Evolutionary conservation across 2,113 vertebrate genomes (phyloP), one percentile per base, ranked within the genome.

Genomic region (Albula goreensis): DNA sequence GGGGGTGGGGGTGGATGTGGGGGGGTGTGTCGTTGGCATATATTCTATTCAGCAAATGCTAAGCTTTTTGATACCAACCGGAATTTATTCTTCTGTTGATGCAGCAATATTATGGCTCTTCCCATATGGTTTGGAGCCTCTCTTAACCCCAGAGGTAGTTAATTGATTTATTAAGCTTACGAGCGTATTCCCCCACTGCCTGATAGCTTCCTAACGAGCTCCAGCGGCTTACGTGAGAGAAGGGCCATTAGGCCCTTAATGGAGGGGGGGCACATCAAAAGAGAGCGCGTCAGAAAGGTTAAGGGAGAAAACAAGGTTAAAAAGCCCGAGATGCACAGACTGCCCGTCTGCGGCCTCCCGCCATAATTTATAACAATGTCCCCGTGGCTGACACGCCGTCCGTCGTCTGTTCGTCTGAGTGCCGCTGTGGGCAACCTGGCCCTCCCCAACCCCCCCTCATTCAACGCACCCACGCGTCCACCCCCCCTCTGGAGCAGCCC

Each of bases 161-260:
- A 95, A 96, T 96, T 96, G 95, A 96, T 96, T 96, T 94, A 94
- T 94, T 94, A 93, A 93, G 91, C 91, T 92, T 94, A 92, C 92
- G 93, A 94, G 91, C 95, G 94, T 95, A 96, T 96, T 95, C 92
- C 96, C 94, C 89, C 90, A 95, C 94, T 93, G 74, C 85, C 92
- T 92, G 94, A 94, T 96, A 93, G 94, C 93, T 92, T 90, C 94
- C 94, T 96, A 97, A 96, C 95, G 94, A 97, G 93, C 91, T 89
- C 93, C 92, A 96, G 96, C 96, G 95, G 96, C 95, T 96, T 95
- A 94, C 93, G 95, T 95, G 96, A 96, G 94, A 95, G 93, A 93
- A 94, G 90, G 89, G 87, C 96, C 94, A 95, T 97, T 97, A 97
- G 92, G 31, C 31, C 91, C 89, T 92, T 97, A 96, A 97, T 97